Percentiles rank a stretch among this genome's conserved stretches.
Evolutionary conservation across 2,797 vertebrate species (phyloP).

Genomic region (Eutrigla gurnardus): DNA sequence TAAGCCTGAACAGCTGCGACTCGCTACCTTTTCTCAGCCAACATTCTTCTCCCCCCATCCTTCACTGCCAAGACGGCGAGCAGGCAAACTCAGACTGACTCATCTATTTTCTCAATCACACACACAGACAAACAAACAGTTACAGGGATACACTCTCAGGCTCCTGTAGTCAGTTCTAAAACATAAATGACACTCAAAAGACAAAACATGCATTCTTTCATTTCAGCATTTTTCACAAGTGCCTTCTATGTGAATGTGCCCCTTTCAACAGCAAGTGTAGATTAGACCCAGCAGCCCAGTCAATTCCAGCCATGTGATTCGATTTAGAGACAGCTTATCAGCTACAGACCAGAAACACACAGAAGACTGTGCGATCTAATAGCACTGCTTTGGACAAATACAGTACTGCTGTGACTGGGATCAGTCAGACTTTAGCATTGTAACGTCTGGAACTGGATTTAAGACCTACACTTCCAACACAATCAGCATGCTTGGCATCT

Average conservation of each 20-base stretch:
- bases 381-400: constrained; percentile 26
- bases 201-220: constrained; percentile 34
- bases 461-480: constrained; percentile 37
- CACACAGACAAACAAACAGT: constrained; percentile 62
- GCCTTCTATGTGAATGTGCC: constrained; percentile 24
- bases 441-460: constrained; percentile 34
- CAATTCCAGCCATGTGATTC: constrained; percentile 65
- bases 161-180: constrained; percentile 35
- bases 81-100: constrained; percentile 68
- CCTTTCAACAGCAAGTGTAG: constrained; percentile 49
- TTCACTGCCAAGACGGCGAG: constrained; percentile 70
- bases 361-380: constrained; percentile 22
- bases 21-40: constrained; percentile 62
- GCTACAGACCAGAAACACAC: constrained; percentile 48
- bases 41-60: constrained; percentile 65
- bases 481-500: constrained; percentile 36
- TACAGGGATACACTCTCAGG: constrained; percentile 3
- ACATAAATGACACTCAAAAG: constrained; percentile 13
- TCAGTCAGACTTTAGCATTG: constrained; percentile 20
- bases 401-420: constrained; percentile 12
- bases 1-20: constrained; percentile 69
- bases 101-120: constrained; percentile 65
- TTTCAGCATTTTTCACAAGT: constrained; percentile 45
- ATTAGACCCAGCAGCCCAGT: constrained; percentile 38
- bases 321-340: constrained; percentile 66